Base-by-base conservation (phyloP, 2,113 vertebrate species). In the Collichthys lucidus region DNA sequence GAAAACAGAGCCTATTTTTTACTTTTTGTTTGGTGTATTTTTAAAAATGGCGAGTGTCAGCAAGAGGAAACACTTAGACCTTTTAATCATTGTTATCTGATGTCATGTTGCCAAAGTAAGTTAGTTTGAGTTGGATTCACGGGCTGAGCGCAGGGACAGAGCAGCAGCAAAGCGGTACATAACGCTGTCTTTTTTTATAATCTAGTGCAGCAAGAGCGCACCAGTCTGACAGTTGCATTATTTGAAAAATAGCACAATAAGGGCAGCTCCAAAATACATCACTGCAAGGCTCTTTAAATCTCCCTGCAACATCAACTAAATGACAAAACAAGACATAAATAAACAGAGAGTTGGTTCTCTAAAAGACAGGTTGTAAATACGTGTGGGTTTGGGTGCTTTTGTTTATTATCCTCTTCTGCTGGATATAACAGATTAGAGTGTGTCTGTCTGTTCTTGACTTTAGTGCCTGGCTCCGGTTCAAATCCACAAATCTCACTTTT, bases 321-420 rank as follows among this genome's bases (percentile, higher is more conserved):
- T 66, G 74, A 88, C 77, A 89, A 90, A 89, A 87, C 77, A 86
- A 89, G 86, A 86, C 87, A 80, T 93, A 92, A 93, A 94, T 93
- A 92, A 90, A 79, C 42, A 82, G 85, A 93, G 94, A 95, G 95
- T 66, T 76, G 64, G 74, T 82, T 87, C 17, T 47, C 63, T 81
- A 52, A 94, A 94, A 90, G 94, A 95, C 95, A 95, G 94, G 85
- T 70, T 85, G 79, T 92, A 91, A 92, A 88, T 86, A 84, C 17
- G 24, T 74, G 68, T 82, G 67, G n/a, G 49, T 80, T 53, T 46
- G 74, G 63, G 63, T 44, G 56, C 20, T 74, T 81, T 82, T 86
- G 67, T 82, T 76, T 79, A 56, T 74, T 67, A 75, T 87, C 49
- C 76, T 64, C 46, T 61, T 77, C 77, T 70, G 26, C 61, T 72